These are phyloP conservation scores for Baccha elongata DNA, from an alignment of 2,888 invertebrate species.

Conservation along the genomic window DNA sequence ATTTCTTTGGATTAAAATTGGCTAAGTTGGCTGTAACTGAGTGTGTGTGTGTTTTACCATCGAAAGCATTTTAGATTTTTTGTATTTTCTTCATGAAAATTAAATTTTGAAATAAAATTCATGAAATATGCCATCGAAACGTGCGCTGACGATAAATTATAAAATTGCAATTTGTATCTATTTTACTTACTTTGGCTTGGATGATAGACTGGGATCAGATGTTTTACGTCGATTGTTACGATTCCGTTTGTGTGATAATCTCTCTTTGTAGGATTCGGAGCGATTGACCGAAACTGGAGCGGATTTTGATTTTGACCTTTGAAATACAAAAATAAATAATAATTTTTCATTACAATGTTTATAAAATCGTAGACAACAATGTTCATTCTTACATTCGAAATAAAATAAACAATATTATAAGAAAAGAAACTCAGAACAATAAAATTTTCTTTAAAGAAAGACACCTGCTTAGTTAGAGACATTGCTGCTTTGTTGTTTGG, in stretches of 20 bases:
- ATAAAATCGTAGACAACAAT: not conserved
- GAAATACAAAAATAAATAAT: conserved; percentile 28
- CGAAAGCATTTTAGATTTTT: not conserved
- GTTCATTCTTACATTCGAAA: too few species aligned
- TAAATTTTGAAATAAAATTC: conserved; percentile 21
- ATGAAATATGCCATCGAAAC: conserved; percentile 12
- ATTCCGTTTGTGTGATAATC: conserved; percentile 86
- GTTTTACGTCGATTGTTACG: conserved; percentile 88
- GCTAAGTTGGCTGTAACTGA: not conserved
- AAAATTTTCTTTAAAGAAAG: too few species aligned
- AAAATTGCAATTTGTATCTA: conserved; percentile 6
- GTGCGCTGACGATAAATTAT: conserved; percentile 6
- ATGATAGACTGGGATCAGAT: conserved; percentile 89
- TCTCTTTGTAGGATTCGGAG: conserved; percentile 89
- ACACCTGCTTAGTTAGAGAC: too few species aligned
- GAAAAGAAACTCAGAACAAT: too few species aligned
- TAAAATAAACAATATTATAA: too few species aligned
- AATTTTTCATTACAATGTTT: conserved; percentile 24
- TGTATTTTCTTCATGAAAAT: conserved; percentile 41
- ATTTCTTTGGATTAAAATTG: conserved; percentile 4
- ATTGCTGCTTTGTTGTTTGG: too few species aligned
- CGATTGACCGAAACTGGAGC: conserved; percentile 84
- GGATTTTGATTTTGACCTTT: conserved; percentile 78
- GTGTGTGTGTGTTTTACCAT: not conserved
- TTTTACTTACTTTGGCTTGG: conserved; percentile 85